Percentiles rank a stretch among this genome's conserved stretches.
Evolutionary conservation across 1,140 invertebrate species (phyloP).

Genomic region (Belonocnema kinseyi): DNA sequence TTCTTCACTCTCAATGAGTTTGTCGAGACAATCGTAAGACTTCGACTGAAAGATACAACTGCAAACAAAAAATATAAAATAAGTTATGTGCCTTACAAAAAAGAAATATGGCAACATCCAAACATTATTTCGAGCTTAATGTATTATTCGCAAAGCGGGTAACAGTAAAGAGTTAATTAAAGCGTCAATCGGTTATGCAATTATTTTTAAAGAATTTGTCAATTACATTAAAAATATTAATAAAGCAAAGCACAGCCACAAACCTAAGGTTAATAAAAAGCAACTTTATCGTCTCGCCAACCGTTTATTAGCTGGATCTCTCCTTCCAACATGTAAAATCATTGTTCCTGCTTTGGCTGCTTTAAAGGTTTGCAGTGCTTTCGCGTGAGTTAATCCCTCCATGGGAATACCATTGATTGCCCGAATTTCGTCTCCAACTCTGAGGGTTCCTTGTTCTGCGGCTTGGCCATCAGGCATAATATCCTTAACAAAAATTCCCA

Average conservation of each 20-base stretch:
- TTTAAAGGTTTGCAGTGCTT: conserved; percentile 81
- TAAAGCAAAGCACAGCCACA: conserved; percentile 61
- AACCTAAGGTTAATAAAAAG: conserved; percentile 60
- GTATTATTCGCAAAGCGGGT: neutral
- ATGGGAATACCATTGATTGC: conserved; percentile 80
- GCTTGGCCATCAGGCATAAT: conserved; percentile 83
- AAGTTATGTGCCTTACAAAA: neutral
- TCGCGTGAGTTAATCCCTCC: conserved; percentile 79
- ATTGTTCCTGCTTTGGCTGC: conserved; percentile 80
- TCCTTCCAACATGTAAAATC: conserved; percentile 78
- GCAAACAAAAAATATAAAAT: conserved; percentile 47
- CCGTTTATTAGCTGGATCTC: conserved; percentile 73
- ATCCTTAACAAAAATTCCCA: conserved; percentile 85
- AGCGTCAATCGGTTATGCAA: neutral
- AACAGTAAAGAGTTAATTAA: neutral
- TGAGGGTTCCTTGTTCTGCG: conserved; percentile 80
- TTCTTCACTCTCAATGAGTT: conserved; percentile 59
- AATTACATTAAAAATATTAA: conserved; percentile 46
- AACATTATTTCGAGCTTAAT: neutral
- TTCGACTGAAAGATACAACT: conserved; percentile 65
- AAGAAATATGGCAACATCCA: neutral
- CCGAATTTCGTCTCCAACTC: conserved; percentile 81
- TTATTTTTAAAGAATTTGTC: neutral
- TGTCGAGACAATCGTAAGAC: conserved; percentile 67
- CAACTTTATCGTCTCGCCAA: conserved; percentile 56